Base-by-base conservation (phyloP, 2,888 invertebrate genomes). In the Nomada fabriciana region DNA sequence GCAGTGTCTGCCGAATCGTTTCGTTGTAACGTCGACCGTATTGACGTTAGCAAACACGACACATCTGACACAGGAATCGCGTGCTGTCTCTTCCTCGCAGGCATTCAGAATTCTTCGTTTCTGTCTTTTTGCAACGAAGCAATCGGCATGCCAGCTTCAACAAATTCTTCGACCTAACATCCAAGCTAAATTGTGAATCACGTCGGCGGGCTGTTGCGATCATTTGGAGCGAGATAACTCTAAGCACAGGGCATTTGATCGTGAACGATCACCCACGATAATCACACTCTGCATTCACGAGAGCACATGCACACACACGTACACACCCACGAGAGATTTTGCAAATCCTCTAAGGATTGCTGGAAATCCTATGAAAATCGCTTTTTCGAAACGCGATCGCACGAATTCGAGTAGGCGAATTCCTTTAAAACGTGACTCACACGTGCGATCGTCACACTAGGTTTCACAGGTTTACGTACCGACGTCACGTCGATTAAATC, bases 401-500 rank as follows among this genome's bases (percentile, higher is more conserved):
- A 43, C 13, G 18, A 50, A 4, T 47, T 50, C 10, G 52, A 29
- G 15, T 2, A 63, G 13, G 23, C 43, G 23, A 55, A 20, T 0
- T 36, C n/a, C 36, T n/a, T 23, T 23, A 13, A 64, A 67, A 43
- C 65, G 61, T 60, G 59, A 76, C 25, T 53, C 55, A 67, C 79
- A 61, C 73, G 69, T 52, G 76, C 57, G 55, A 55, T 13, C 60
- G 20, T 9, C 10, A 5, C 9, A 50, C 65, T 60, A 29, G 15
- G 36, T 53, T 18, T 23, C n/a, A 47, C 78, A 61, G 42, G 69
- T 11, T 55, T 80, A 86, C 87, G 80, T 87, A 87, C 87, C 88
- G 71, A 87, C 78, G 76, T 84, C 87, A 76, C 86, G 83, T 80
- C 74, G 86, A 86, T 60, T 57, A 55, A 69, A 72, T 83, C 73